A percentile compares a stretch with the other conserved stretches of the same genome.
These are phyloP conservation scores for Crenuchus spilurus DNA, from an alignment of 2,797 vertebrate genomes.

Conservation along the genomic window DNA sequence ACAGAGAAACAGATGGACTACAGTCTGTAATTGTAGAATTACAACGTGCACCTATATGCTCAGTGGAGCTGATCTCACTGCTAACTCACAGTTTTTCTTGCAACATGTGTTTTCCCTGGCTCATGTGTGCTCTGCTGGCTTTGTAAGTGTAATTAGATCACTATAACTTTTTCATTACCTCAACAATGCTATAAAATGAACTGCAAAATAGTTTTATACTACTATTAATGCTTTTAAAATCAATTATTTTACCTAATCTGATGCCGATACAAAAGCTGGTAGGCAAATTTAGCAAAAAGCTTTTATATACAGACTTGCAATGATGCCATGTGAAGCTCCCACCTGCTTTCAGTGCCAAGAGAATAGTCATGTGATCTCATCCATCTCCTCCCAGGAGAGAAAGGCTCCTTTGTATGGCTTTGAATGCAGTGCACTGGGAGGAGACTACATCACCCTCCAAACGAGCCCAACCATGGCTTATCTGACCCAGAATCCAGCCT, in stretches of 20 bases:
- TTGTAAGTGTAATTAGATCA: too few species aligned
- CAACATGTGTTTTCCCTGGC: too few species aligned
- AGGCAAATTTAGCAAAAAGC: neutral
- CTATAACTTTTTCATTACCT: too few species aligned
- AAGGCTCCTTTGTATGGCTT: constrained; percentile 49
- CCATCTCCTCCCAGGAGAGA: constrained; percentile 36
- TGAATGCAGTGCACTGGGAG: constrained; percentile 19
- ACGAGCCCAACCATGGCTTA: constrained; percentile 23
- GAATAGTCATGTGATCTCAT: constrained; percentile 38
- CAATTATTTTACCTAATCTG: neutral
- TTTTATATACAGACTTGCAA: neutral
- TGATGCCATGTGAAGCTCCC: constrained; percentile 18
- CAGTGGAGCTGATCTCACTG: too few species aligned
- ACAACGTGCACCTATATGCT: too few species aligned
- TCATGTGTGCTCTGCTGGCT: too few species aligned
- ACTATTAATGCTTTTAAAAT: too few species aligned
- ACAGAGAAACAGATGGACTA: too few species aligned
- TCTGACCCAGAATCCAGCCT: constrained; percentile 44
- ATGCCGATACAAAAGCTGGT: neutral
- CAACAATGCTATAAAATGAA: too few species aligned
- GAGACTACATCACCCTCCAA: constrained; percentile 22
- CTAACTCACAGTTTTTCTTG: too few species aligned
- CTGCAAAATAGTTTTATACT: too few species aligned
- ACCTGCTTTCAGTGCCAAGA: constrained; percentile 20
- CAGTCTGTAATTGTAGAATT: too few species aligned